These are phyloP conservation scores for Ceratoteleas bidentatus DNA, from an alignment of 1,140 invertebrate species.

Conservation along the genomic window DNA sequence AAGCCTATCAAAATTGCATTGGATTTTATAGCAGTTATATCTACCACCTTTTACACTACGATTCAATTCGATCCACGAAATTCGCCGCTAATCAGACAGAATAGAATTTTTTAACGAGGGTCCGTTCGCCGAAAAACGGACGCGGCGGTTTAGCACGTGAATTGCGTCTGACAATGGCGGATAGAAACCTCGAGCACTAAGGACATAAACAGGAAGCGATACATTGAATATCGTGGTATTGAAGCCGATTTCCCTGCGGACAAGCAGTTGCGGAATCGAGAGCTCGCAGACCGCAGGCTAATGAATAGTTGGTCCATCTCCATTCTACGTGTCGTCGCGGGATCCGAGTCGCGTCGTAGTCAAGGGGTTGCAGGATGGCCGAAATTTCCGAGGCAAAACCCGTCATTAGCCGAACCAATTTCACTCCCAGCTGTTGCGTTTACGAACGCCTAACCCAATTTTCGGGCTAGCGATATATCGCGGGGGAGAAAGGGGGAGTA, in stretches of 20 bases:
- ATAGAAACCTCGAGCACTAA: slow-evolving; percentile 25
- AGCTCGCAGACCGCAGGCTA: slow-evolving; percentile 28
- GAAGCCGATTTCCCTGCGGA: slow-evolving; percentile 30
- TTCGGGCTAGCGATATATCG: slow-evolving; percentile 44
- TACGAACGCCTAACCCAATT: slow-evolving; percentile 61
- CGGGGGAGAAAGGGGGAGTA: slow-evolving; percentile 31
- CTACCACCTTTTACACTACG: too few species aligned
- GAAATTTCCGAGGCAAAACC: slow-evolving; percentile 45
- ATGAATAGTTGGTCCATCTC: slow-evolving; percentile 42
- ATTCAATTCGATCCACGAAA: too few species aligned
- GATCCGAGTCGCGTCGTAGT: slow-evolving; percentile 21
- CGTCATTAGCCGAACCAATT: slow-evolving; percentile 58
- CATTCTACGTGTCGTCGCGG: slow-evolving; percentile 35
- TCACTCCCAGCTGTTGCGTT: slow-evolving; percentile 51
- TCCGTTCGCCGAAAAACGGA: too few species aligned
- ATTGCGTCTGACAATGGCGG: slow-evolving; percentile 13
- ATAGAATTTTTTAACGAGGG: too few species aligned
- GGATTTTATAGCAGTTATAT: too few species aligned
- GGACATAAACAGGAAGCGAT: slow-evolving; percentile 25
- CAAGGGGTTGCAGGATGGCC: slow-evolving; percentile 47
- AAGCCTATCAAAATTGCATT: too few species aligned
- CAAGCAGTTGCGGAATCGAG: slow-evolving; percentile 39
- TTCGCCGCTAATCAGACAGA: too few species aligned
- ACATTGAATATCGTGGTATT: slow-evolving; percentile 39
- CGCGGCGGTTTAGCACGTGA: background rate